Conservation (phyloP, 2,888 invertebrate species). For the Ennomos erosarius region DNA sequence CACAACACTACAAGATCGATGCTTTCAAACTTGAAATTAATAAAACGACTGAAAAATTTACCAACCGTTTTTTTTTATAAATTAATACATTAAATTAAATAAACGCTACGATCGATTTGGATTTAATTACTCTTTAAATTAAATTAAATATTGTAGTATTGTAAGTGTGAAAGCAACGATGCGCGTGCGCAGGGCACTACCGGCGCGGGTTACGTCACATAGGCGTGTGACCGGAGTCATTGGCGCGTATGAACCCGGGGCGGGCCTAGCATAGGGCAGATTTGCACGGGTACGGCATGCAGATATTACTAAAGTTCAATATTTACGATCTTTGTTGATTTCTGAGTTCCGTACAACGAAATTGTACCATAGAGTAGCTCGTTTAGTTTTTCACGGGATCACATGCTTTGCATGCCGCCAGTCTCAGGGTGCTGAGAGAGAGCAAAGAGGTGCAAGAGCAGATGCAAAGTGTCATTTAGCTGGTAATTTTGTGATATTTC, state of each 20-base stretch:
- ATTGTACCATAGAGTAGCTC: too few relatives aligned
- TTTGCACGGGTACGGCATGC: constrained; percentile 2
- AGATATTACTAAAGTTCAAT: constrained; percentile 18
- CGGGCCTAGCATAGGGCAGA: constrained; percentile 4
- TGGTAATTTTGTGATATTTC: too few relatives aligned
- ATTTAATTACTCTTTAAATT: background rate
- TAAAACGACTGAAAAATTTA: background rate
- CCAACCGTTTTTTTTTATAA: too few relatives aligned
- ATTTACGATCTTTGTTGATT: background rate
- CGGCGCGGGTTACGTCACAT: constrained; percentile 28
- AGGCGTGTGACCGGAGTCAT: constrained; percentile 14
- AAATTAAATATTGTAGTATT: constrained; percentile 5
- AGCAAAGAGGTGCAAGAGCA: too few relatives aligned
- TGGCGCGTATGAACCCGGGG: background rate
- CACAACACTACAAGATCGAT: constrained; percentile 1
- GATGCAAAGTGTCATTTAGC: too few relatives aligned
- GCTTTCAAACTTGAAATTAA: constrained; percentile 9
- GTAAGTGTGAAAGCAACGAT: constrained; percentile 8
- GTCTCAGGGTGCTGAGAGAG: too few relatives aligned
- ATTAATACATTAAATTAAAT: background rate
- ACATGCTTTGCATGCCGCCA: too few relatives aligned
- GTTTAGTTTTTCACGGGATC: too few relatives aligned
- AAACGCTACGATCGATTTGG: too few relatives aligned
- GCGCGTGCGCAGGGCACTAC: constrained; percentile 29
- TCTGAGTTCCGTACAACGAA: too few relatives aligned